phyloP scores from a whole-genome alignment of 2,797 vertebrate genomes.

The Premnoplex brunnescens region DNA sequence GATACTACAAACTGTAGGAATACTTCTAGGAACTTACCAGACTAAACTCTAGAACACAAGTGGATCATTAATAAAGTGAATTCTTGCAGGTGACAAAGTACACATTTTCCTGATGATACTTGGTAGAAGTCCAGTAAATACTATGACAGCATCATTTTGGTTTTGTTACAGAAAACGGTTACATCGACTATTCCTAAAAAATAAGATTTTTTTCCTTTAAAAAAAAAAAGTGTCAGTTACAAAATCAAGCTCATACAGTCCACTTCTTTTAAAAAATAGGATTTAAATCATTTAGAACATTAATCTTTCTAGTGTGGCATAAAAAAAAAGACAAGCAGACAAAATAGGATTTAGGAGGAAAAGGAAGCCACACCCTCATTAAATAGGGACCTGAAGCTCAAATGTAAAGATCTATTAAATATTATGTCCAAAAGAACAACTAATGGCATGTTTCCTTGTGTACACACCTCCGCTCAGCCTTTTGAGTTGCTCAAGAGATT shows the following conservation, averaged over 20 bases:
- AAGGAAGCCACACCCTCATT: background rate
- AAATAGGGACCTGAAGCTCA: background rate
- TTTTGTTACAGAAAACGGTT: slow-evolving; percentile 16
- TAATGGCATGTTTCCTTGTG: background rate
- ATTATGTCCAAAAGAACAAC: background rate
- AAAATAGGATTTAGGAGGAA: background rate
- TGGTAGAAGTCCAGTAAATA: background rate
- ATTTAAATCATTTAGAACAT: slow-evolving; percentile 11
- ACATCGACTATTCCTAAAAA: slow-evolving; percentile 29
- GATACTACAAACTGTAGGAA: background rate
- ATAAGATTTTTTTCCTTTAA: background rate
- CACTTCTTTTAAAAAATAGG: background rate
- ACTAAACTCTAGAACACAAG: background rate
- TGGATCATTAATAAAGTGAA: background rate
- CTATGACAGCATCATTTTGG: background rate
- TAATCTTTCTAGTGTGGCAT: background rate
- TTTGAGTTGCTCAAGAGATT: background rate
- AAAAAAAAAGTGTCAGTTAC: slow-evolving; percentile 19
- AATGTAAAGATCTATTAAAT: background rate
- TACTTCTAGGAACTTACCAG: background rate
- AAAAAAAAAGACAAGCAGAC: background rate
- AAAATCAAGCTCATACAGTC: slow-evolving; percentile 25
- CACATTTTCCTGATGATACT: background rate
- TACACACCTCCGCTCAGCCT: background rate
- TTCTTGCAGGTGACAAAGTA: background rate